Conservation (phyloP, 30 jellyfish, hydroid and myxozoan genomes). For the Euphysa ruthae region DNA sequence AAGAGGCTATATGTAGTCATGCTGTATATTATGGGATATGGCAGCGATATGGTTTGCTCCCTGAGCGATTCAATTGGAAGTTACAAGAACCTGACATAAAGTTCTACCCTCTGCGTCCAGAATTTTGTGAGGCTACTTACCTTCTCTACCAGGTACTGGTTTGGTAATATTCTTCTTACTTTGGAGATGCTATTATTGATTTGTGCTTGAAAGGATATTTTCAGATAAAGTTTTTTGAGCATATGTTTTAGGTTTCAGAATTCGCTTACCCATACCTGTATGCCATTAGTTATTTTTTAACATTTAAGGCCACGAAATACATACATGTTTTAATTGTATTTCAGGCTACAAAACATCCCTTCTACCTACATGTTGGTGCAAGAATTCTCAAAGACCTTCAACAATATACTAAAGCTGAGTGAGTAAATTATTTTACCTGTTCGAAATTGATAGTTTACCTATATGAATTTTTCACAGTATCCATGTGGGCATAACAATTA, state of each 20-base stretch:
- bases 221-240: too few species aligned
- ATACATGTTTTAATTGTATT: too few species aligned
- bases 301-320: too few species aligned
- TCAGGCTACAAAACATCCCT: slow-evolving; percentile 97
- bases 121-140: slow-evolving; percentile 79
- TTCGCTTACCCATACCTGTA: too few species aligned
- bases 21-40: slow-evolving; percentile 83
- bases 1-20: slow-evolving; percentile 95
- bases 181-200: too few species aligned
- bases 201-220: too few species aligned
- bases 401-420: slow-evolving; percentile 77
- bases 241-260: too few species aligned
- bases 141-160: slow-evolving; percentile 87
- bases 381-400: slow-evolving; percentile 58
- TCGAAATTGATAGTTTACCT: too few species aligned
- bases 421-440: not conserved
- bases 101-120: slow-evolving; percentile 91
- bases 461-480: too few species aligned
- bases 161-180: too few species aligned
- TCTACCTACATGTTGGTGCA: slow-evolving; percentile 92
- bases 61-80: slow-evolving; percentile 94
- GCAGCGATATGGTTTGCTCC: slow-evolving; percentile 84
- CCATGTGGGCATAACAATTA: too few species aligned
- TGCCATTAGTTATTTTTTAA: too few species aligned
- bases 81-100: slow-evolving; percentile 71